Evolutionary conservation across 1,140 invertebrate genomes (phyloP), one percentile per base, ranked within the genome.

Genomic region (Trachymyrmex septentrionalis): DNA sequence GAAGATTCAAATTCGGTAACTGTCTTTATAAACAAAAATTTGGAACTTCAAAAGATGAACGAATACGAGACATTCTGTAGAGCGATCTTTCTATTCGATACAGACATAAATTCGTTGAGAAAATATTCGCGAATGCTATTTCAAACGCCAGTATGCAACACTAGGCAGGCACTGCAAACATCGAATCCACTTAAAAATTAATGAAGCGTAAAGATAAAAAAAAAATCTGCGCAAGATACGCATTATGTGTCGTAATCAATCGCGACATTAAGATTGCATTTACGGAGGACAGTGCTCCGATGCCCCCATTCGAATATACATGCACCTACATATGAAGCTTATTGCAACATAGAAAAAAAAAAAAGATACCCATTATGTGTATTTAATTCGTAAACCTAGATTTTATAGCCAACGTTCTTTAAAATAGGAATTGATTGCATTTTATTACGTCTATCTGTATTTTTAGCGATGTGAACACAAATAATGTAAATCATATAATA

Each of bases 221-320:
- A 30, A 34, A 75, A 61, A 73, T 24, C 5, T 24, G 59, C 21
- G 3, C 38, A n/a, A 75, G 19, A 27, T 63, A 38, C 61, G 48
- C 87, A 69, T 61, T 72, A 81, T 81, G 57, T 69, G 76, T 87
- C 76, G 44, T 69, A 38, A n/a, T 48, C 27, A 44, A 24, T 48
- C 53, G 27, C 30, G 1, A 14, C 24, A 48, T 55, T 34, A 48
- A 16, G 21, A 73, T 57, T n/a, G 9, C 38, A 10, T 86, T 21
- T 48, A 34, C 10, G 30, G 16, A 48, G 30, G 16, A 55, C n/a
- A 19, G 14, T 71, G n/a, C 1, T 3, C 19, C 57, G 16, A 53
- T 87, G 50, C 5, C 82, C 86, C n/a, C 24, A 12, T 63, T 85
- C 34, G 27, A 34, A 14, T n/a, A 38, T 21, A 59, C 24, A 78